phyloP scores from a whole-genome alignment of 2,888 invertebrate genomes.

The Drosophila affinis region DNA sequence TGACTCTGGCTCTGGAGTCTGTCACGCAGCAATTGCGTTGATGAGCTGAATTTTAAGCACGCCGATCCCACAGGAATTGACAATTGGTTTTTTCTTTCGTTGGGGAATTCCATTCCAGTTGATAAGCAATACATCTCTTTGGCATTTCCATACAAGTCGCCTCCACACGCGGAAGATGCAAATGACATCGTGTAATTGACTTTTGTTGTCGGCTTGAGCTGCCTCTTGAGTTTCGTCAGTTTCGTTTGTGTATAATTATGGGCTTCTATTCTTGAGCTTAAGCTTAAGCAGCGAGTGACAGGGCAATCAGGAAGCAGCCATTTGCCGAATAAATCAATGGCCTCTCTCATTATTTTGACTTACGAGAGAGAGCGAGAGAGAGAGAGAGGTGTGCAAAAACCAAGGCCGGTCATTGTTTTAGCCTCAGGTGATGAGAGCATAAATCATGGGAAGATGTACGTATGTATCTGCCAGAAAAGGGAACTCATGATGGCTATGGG shows the following conservation, averaged over 20 bases:
- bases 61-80: constrained; percentile 27
- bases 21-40: constrained; percentile 34
- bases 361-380: not conserved
- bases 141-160: constrained; percentile 43
- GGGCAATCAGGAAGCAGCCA: constrained; percentile 29
- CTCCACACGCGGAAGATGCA: constrained; percentile 46
- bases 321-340: constrained; percentile 39
- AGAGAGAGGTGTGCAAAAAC: not conserved
- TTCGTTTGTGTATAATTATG: constrained; percentile 35
- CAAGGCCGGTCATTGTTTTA: constrained; percentile 16
- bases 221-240: constrained; percentile 1
- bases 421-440: constrained; percentile 8
- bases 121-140: constrained; percentile 28
- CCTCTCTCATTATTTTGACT: constrained; percentile 2
- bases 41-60: constrained; percentile 43
- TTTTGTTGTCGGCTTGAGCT: constrained; percentile 16
- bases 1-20: constrained; percentile 19
- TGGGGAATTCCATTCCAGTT: constrained; percentile 49
- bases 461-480: constrained; percentile 25
- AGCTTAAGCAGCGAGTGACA: constrained; percentile 2
- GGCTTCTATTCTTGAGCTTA: constrained; percentile 40
- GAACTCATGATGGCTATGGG: constrained; percentile 21
- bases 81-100: constrained; percentile 36
- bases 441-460: constrained; percentile 1
- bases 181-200: constrained; percentile 38